A percentile compares a stretch with the other conserved stretches of the same genome.
Evolutionary conservation across 2,888 invertebrate genomes (phyloP).

Genomic region (Platerodrilus igneus): DNA sequence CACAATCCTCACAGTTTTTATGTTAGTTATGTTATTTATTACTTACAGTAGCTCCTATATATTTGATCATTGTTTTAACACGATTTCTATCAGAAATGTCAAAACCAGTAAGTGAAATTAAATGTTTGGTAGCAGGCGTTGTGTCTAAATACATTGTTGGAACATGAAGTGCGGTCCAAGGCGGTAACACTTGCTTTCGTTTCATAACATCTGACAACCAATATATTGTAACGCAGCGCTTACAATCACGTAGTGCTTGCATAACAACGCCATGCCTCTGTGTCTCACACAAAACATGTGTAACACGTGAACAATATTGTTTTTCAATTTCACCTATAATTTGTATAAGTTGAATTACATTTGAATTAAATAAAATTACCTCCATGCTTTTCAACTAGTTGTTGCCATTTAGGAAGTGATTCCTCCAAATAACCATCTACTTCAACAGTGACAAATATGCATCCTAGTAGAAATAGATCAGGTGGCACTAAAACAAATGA

Average conservation of each 20-base stretch:
- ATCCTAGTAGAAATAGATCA: constrained; percentile 86
- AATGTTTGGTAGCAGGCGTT: constrained; percentile 69
- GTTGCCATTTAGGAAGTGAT: constrained; percentile 42
- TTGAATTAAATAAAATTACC: constrained; percentile 28
- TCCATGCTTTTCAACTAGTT: constrained; percentile 45
- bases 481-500: constrained; percentile 58
- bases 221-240: constrained; percentile 73
- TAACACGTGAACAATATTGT: constrained; percentile 78
- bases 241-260: constrained; percentile 68
- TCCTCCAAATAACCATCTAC: constrained; percentile 41
- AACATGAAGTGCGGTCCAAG: constrained; percentile 91
- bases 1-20: too few species aligned
- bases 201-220: constrained; percentile 90
- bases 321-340: constrained; percentile 76
- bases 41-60: constrained; percentile 79
- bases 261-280: constrained; percentile 88
- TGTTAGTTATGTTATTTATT: too few species aligned
- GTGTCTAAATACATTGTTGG: constrained; percentile 63
- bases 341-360: neutral
- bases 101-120: constrained; percentile 86
- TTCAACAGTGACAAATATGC: constrained; percentile 72
- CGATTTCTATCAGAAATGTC: constrained; percentile 77
- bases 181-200: constrained; percentile 81
- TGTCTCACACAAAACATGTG: constrained; percentile 88
- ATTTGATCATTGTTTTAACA: constrained; percentile 78